Evolutionary conservation across 2,888 invertebrate genomes (phyloP).

Genomic region (Spatulosminthurus flaviceps): DNA sequence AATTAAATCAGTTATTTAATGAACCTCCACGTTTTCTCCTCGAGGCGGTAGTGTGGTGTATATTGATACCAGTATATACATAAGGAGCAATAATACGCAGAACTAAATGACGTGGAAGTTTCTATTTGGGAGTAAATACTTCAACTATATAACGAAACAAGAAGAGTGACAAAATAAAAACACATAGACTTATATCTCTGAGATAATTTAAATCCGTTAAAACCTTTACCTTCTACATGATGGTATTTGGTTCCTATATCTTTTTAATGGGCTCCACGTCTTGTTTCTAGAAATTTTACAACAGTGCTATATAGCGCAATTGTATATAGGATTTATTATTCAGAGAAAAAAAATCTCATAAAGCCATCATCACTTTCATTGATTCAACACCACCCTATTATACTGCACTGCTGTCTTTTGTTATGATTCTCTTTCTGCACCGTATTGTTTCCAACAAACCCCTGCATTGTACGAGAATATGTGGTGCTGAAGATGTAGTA

Average conservation of each 20-base stretch:
- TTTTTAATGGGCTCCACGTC: no score
- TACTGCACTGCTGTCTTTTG: no score
- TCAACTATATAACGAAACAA: not conserved
- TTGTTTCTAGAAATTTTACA: no score
- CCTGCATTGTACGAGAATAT: constrained; percentile 1
- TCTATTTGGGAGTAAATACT: not conserved
- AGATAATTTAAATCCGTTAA: not conserved
- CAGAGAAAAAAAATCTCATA: constrained; percentile 1
- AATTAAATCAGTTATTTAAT: constrained; percentile 14
- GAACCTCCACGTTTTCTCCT: constrained; percentile 8
- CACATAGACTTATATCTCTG: no score
- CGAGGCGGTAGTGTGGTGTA: not conserved
- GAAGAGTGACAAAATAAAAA: not conserved
- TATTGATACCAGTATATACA: no score
- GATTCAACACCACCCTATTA: constrained; percentile 10
- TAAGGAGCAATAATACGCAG: no score
- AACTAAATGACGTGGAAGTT: not conserved
- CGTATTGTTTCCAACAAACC: constrained; percentile 12
- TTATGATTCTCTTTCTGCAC: constrained; percentile 2
- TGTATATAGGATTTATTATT: not conserved
- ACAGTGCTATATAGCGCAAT: no score
- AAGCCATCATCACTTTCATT: constrained; percentile 21
- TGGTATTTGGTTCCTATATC: no score
- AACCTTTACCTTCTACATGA: constrained; percentile 18
- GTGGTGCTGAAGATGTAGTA: not conserved